phyloP scores from a whole-genome alignment of 2,888 invertebrate genomes.

The Trichogramma evanescens region DNA sequence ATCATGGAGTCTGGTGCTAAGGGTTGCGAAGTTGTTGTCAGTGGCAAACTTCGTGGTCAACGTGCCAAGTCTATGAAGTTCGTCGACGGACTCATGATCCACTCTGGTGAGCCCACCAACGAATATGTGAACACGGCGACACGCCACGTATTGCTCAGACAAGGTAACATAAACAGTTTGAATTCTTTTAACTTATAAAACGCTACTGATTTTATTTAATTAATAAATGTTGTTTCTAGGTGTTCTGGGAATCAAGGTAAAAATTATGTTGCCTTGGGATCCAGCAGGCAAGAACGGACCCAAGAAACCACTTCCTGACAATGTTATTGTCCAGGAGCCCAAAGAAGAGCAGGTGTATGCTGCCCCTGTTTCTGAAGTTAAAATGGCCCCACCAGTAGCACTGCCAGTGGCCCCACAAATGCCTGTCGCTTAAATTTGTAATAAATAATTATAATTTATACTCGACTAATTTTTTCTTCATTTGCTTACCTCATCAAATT shows the following conservation, averaged over 20 bases:
- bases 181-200: too few species aligned
- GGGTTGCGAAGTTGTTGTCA: constrained; percentile 98
- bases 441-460: too few species aligned
- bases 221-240: constrained; percentile 26
- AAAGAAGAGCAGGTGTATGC: constrained; percentile 81
- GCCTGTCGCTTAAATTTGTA: neutral
- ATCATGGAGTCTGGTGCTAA: constrained; percentile 97
- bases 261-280: constrained; percentile 99
- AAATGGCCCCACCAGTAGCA: constrained; percentile 52
- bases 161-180: constrained; percentile 55
- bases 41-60: constrained; percentile 97
- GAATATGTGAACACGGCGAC: constrained; percentile 98
- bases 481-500: too few species aligned
- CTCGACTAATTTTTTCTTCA: too few species aligned
- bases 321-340: constrained; percentile 93
- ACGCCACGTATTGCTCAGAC: constrained; percentile 92
- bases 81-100: constrained; percentile 99
- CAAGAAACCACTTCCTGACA: constrained; percentile 94
- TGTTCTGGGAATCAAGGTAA: constrained; percentile 70
- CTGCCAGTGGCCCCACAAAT: constrained; percentile 7
- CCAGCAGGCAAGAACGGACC: constrained; percentile 96
- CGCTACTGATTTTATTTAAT: neutral
- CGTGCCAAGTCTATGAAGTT: constrained; percentile 99
- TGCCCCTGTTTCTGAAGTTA: constrained; percentile 70
- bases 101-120: constrained; percentile 97